phyloP scores from a whole-genome alignment of 2,113 vertebrate genomes.

The Bujurquina vittata region DNA sequence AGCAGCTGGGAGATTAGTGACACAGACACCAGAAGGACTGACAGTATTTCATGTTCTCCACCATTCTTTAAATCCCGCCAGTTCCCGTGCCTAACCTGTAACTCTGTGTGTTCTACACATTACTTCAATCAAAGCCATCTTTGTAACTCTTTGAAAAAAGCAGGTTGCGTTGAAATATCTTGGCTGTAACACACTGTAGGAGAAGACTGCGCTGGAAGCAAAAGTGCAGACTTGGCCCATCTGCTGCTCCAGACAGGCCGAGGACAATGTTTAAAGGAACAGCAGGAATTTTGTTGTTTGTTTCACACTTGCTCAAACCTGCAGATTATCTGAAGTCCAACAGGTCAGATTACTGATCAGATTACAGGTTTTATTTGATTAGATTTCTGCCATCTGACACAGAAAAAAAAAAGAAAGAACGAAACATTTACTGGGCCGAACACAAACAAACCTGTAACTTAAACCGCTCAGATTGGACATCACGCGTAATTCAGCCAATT shows the following conservation, averaged over 20 bases:
- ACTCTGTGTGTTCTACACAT: slow-evolving; percentile 5
- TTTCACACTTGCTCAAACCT: slow-evolving; percentile 27
- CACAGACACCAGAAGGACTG: slow-evolving; percentile 41
- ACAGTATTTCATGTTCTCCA: slow-evolving; percentile 37
- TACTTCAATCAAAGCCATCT: slow-evolving; percentile 32
- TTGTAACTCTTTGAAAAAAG: slow-evolving; percentile 50
- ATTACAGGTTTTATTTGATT: not conserved
- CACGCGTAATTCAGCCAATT: not conserved
- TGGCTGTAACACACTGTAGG: not conserved
- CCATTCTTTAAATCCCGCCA: slow-evolving; percentile 22
- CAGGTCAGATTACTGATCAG: slow-evolving; percentile 36
- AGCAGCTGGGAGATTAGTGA: slow-evolving; percentile 73
- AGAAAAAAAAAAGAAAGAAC: not conserved
- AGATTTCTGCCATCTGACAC: slow-evolving; percentile 4
- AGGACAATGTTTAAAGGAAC: slow-evolving; percentile 34
- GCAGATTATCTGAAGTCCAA: slow-evolving; percentile 19
- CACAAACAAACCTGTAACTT: not conserved
- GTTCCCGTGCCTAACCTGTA: slow-evolving; percentile 26
- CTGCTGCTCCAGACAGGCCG: not conserved
- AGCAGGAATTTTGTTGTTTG: slow-evolving; percentile 8
- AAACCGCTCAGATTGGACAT: not conserved
- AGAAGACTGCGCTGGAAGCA: slow-evolving; percentile 16
- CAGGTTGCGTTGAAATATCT: not conserved
- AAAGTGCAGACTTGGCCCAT: slow-evolving; percentile 27
- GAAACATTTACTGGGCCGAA: not conserved